Evolutionary conservation across 2,888 invertebrate genomes (phyloP), one percentile per base, ranked within the genome.

Genomic region (Rhagonycha fulva): DNA sequence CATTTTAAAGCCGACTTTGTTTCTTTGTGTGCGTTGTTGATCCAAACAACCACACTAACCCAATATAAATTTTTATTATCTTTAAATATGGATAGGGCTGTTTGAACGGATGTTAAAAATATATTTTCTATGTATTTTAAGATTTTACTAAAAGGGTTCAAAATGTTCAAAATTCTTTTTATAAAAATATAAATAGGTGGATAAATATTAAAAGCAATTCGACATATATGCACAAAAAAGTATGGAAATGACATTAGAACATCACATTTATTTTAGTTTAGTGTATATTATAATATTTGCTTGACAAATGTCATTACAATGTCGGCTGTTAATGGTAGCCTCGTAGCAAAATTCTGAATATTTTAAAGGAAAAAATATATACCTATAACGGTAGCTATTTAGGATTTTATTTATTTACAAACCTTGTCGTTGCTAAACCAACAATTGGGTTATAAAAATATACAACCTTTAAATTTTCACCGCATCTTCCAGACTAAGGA

Each of bases 21-120:
- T 60, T 74, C 63, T 68, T 24, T 68, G 62, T 47, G 67, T 19
- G 67, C 24, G 63, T 66, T 47, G 63, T 66, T 66, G 62, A 19
- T 70, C 68, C 70, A 76, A 75, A 71, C 62, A 74, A 63, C 69
- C 69, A 30, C 71, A 76, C 73, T 74, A 74, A 74, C 76, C 76
- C 62, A 74, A 70, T 28, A 28, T 67, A 32, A 67, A 67, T 47
- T 76, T 76, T 76, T 76, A 76, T 76, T 76, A 70, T 76, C 60
- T 76, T 73, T 70, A 76, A 73, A 76, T 74, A 76, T 68, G 74
- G 26, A 63, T 68, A 71, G 68, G 68, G 19, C 62, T 62, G 61
- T 62, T 61, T 63, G 30, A 67, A 32, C 72, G 68, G 70, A 70
- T 69, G 74, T 69, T 68, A 69, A 74, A 69, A 62, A 14, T 60